Evolutionary conservation across 1,140 invertebrate species (phyloP).

Genomic region (Neodiprion fabricii): DNA sequence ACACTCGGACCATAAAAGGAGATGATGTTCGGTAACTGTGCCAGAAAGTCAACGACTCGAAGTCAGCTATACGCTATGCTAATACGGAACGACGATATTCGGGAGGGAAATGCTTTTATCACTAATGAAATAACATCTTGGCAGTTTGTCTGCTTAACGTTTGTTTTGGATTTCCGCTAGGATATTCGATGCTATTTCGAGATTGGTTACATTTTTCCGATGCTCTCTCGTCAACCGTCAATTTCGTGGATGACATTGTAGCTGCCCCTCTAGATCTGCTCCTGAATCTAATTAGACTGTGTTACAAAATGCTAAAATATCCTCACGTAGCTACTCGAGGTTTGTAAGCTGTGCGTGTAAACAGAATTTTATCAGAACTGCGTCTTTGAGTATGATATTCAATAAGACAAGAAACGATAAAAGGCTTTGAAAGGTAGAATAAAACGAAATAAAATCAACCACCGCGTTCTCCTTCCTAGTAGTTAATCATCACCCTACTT

Average conservation of each 20-base stretch:
- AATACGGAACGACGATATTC: conserved; percentile 1
- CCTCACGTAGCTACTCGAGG: no score
- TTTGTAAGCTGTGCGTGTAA: no score
- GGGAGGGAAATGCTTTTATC: conserved; percentile 1
- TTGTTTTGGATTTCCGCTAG: conserved; percentile 2
- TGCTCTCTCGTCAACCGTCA: no score
- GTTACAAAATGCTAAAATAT: no score
- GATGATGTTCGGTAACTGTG: neutral
- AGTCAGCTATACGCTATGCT: neutral
- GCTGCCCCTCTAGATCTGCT: no score
- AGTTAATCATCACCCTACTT: neutral
- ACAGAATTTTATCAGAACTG: no score
- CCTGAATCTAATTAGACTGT: no score
- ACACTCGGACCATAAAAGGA: neutral
- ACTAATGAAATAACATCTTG: conserved; percentile 2
- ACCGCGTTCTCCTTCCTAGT: neutral
- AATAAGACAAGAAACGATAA: no score
- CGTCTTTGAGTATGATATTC: no score
- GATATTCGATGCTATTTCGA: neutral
- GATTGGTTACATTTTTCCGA: neutral
- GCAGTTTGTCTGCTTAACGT: neutral
- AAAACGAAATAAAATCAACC: no score
- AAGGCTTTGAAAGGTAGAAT: no score
- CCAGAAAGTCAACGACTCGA: conserved; percentile 1
- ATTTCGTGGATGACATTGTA: no score